These are phyloP conservation scores for Chaenocephalus aceratus DNA, from an alignment of 2,113 vertebrate genomes.

Conservation along the genomic window DNA sequence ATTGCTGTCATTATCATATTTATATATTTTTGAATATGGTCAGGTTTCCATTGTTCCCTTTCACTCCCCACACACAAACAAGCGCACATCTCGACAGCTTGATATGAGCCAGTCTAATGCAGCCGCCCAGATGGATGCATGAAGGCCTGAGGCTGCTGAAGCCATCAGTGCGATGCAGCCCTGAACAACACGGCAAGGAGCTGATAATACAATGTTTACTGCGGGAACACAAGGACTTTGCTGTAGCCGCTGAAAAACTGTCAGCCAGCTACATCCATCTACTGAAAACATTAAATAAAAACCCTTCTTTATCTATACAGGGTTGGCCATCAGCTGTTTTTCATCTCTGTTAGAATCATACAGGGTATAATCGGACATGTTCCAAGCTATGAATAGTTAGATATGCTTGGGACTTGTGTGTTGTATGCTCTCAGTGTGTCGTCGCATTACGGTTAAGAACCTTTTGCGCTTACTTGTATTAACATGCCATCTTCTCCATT, in stretches of 20 bases:
- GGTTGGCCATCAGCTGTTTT: neutral
- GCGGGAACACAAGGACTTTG: neutral
- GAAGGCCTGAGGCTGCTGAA: constrained; percentile 24
- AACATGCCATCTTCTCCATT: constrained; percentile 51
- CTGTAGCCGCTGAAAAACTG: constrained; percentile 1
- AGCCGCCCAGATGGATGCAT: constrained; percentile 22
- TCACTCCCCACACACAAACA: neutral
- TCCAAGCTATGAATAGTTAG: neutral
- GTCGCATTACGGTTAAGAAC: neutral
- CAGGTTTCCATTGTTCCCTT: neutral
- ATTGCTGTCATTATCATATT: neutral
- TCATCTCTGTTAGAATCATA: neutral
- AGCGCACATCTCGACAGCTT: constrained; percentile 19
- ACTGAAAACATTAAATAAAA: neutral
- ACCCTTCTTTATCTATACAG: neutral
- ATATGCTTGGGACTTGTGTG: neutral
- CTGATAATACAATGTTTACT: neutral
- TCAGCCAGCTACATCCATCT: neutral
- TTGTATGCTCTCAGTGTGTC: neutral
- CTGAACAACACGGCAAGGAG: constrained; percentile 32
- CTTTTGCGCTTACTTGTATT: constrained; percentile 19
- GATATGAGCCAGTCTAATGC: constrained; percentile 27
- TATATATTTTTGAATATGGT: neutral
- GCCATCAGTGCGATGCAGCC: constrained; percentile 11
- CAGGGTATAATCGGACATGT: neutral